These are phyloP conservation scores for Drosophila nigromelanica DNA, from an alignment of 1,140 invertebrate genomes.

Conservation along the genomic window DNA sequence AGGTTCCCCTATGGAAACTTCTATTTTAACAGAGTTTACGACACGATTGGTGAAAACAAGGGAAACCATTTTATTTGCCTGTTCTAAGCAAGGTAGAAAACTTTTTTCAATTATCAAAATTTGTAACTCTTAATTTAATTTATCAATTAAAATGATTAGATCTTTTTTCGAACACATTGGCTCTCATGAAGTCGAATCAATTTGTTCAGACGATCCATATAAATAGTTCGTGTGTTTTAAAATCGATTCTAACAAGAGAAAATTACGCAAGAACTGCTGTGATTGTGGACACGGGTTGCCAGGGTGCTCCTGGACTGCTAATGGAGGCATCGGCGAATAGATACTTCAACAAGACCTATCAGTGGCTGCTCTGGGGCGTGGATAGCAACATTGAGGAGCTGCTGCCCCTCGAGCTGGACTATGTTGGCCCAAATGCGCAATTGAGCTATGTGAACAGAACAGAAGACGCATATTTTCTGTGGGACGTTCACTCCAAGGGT, in stretches of 20 bases:
- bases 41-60: conserved; percentile 42
- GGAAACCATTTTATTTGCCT: conserved; percentile 54
- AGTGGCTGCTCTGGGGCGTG: conserved; percentile 66
- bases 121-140: not conserved
- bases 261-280: conserved; percentile 56
- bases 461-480: conserved; percentile 40
- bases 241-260: conserved; percentile 38
- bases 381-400: conserved; percentile 36
- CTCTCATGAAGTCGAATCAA: conserved; percentile 51
- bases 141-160: conserved; percentile 23
- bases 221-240: conserved; percentile 26
- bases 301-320: conserved; percentile 30
- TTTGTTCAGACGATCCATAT: conserved; percentile 53
- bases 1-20: conserved; percentile 39
- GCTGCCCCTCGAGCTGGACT: conserved; percentile 51
- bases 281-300: conserved; percentile 54
- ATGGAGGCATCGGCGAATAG: conserved; percentile 44
- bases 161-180: conserved; percentile 2
- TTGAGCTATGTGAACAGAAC: conserved; percentile 65
- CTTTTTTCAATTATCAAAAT: not conserved
- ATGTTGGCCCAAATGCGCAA: conserved; percentile 74
- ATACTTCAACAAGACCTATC: conserved; percentile 75
- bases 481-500: conserved; percentile 76
- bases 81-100: conserved; percentile 44
- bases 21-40: conserved; percentile 44